phyloP scores from a whole-genome alignment of 2,113 vertebrate species.

The Helogale parvula region DNA sequence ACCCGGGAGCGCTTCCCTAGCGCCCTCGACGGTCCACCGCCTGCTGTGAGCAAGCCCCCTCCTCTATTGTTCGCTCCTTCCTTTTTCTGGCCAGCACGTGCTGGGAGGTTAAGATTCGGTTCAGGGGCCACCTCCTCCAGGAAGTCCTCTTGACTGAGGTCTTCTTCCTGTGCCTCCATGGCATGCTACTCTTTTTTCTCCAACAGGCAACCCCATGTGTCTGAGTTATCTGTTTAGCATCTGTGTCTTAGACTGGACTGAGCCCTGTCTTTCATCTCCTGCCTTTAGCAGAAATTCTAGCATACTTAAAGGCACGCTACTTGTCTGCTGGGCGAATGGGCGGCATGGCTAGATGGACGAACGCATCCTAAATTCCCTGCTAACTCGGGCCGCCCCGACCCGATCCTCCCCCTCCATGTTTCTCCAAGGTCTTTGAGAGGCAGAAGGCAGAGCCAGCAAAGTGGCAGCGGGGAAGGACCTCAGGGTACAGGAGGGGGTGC shows the following conservation, averaged over 20 bases:
- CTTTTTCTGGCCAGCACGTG: not conserved
- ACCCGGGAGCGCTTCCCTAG: fast-evolving
- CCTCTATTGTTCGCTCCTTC: not conserved
- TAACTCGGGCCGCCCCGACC: fast-evolving
- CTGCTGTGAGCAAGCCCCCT: fast-evolving
- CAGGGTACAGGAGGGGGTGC: not conserved
- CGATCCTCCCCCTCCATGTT: not conserved
- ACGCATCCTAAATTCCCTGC: fast-evolving
- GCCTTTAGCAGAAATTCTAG: fast-evolving
- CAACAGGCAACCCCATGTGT: fast-evolving
- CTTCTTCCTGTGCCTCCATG: not conserved
- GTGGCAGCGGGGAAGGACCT: not conserved
- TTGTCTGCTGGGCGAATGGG: not conserved
- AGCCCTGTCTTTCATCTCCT: fast-evolving
- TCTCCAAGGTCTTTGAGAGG: not conserved
- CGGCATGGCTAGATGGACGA: fast-evolving
- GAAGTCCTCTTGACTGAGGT: not conserved
- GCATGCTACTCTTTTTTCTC: not conserved
- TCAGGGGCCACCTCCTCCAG: not conserved
- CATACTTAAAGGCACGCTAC: fast-evolving
- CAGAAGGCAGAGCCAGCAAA: not conserved
- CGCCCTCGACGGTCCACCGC: not conserved
- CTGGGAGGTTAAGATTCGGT: not conserved
- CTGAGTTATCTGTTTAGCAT: fast-evolving
- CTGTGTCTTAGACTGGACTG: not conserved